Percentiles rank a stretch among this genome's conserved stretches.
These are phyloP conservation scores for Hylaeus anthracinus DNA, from an alignment of 1,140 invertebrate species.

Conservation along the genomic window DNA sequence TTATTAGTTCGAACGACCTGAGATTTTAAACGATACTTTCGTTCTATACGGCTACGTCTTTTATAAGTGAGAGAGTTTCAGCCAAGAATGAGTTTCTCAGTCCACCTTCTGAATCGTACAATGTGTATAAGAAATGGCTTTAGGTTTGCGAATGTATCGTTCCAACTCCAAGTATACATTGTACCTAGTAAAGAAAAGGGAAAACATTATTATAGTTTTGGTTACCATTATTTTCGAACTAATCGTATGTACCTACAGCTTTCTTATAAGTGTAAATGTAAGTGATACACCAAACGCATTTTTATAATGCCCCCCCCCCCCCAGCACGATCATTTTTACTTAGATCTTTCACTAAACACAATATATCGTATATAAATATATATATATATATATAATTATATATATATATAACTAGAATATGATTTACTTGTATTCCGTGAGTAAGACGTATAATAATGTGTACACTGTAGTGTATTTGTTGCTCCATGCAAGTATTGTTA, in stretches of 20 bases:
- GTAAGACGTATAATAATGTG: constrained; percentile 7
- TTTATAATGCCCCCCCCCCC: constrained; percentile 21
- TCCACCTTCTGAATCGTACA: background rate
- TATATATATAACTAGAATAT: constrained; percentile 2
- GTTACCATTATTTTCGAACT: constrained; percentile 23
- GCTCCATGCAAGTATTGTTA: constrained; percentile 16
- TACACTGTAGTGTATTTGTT: constrained; percentile 6
- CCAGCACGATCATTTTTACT: constrained; percentile 32
- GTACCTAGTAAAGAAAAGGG: background rate
- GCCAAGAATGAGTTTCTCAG: constrained; percentile 1
- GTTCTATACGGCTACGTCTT: background rate
- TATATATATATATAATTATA: no score
- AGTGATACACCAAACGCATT: constrained; percentile 37
- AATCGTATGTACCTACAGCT: constrained; percentile 16
- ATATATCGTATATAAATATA: constrained; percentile 8
- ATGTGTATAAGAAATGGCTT: background rate
- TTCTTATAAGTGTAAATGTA: constrained; percentile 37
- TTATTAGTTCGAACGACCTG: background rate
- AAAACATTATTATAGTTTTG: constrained; percentile 20
- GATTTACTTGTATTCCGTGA: constrained; percentile 21
- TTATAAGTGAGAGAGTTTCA: background rate
- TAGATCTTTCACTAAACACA: constrained; percentile 2
- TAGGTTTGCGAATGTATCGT: background rate
- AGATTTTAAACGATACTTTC: constrained; percentile 10
- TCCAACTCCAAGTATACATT: no score